Conservation (phyloP, 2,113 vertebrate species). For the Mesoclemmys tuberculata region DNA sequence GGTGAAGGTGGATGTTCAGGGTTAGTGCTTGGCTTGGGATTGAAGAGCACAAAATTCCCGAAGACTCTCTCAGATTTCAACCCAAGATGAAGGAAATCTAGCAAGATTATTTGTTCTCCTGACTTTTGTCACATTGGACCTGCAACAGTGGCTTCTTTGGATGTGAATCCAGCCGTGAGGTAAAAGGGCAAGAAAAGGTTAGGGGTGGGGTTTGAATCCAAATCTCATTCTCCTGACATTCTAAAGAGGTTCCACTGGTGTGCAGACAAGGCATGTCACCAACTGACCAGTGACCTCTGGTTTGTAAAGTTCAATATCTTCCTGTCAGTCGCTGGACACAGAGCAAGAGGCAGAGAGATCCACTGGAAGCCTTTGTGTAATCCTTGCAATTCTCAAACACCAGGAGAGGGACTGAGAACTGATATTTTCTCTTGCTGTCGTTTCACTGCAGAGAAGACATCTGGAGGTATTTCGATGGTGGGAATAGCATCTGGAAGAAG, state of each 20-base stretch:
- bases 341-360: background rate
- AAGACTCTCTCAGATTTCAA: background rate
- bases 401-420: fast-evolving
- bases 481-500: background rate
- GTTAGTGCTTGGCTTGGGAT: background rate
- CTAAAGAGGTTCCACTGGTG: background rate
- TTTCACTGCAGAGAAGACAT: background rate
- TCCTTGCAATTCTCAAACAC: background rate
- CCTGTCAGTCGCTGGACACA: background rate
- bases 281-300: background rate
- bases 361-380: background rate
- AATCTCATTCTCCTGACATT: background rate
- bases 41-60: background rate
- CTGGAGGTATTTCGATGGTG: background rate
- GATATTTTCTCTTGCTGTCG: background rate
- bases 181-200: background rate
- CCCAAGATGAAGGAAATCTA: background rate
- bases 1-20: background rate
- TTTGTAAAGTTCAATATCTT: background rate
- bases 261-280: background rate
- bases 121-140: background rate
- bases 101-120: background rate
- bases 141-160: background rate
- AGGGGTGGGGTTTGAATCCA: background rate
- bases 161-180: background rate